phyloP scores from a whole-genome alignment of 2,113 vertebrate species.

The Aldabrachelys gigantea region DNA sequence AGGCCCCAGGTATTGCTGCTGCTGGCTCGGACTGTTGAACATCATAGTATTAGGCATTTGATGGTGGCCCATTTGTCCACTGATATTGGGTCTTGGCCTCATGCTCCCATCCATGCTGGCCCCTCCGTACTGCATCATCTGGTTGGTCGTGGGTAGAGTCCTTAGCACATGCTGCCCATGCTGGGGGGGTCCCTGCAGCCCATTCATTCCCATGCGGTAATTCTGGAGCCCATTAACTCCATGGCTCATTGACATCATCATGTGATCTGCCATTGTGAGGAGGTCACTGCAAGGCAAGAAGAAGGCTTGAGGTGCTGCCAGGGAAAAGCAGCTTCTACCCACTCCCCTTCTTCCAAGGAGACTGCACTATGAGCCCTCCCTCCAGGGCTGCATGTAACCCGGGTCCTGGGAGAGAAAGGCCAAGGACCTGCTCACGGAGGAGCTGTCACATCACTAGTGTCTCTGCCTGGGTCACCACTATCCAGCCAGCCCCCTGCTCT shows the following conservation, averaged over 20 bases:
- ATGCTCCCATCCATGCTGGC: constrained; percentile 85
- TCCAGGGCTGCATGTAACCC: too few relatives aligned
- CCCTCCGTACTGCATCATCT: constrained; percentile 89
- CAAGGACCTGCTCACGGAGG: too few relatives aligned
- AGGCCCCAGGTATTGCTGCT: constrained; percentile 88
- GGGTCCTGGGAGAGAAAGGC: too few relatives aligned
- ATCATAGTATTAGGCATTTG: constrained; percentile 83
- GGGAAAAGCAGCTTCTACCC: background rate
- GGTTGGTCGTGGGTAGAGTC: constrained; percentile 78
- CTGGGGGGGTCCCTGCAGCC: constrained; percentile 81
- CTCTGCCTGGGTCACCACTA: too few relatives aligned
- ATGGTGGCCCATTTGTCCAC: constrained; percentile 81
- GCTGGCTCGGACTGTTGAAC: constrained; percentile 82
- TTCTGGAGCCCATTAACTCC: constrained; percentile 84
- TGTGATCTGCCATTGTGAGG: constrained; percentile 90
- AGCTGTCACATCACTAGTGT: too few relatives aligned
- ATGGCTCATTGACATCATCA: constrained; percentile 96
- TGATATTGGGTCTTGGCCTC: constrained; percentile 79
- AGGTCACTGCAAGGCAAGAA: background rate
- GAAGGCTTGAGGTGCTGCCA: background rate
- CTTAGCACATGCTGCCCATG: constrained; percentile 86
- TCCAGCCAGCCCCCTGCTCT: too few relatives aligned
- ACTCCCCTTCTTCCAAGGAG: too few relatives aligned
- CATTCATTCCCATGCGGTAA: constrained; percentile 88
- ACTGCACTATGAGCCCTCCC: too few relatives aligned